Base-by-base conservation (phyloP, 2,797 vertebrate genomes). In the Bovichtus variegatus region DNA sequence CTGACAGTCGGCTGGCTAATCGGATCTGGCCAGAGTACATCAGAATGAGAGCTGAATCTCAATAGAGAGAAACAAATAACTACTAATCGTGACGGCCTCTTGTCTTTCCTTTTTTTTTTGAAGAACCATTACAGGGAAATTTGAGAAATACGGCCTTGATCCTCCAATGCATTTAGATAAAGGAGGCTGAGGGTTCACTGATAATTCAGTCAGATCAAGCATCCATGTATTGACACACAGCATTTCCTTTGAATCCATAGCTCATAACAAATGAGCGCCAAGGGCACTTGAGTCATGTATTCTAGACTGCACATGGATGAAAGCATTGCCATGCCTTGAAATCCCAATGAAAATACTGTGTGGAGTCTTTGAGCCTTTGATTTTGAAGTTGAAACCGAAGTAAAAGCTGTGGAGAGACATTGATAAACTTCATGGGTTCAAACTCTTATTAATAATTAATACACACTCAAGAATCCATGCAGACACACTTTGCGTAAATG, bases 31-130 rank as follows among this genome's bases (percentile, higher is more conserved):
- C 62, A 19, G 41, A 61, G 70, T 59, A 19, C 15, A 38, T 72
- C 63, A 60, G 63, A 73, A 62, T 79, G 51, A 71, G 57, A 72
- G 60, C 51, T 70, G 74, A 81, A 81, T 81, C 49, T 85, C 64
- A 77, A 82, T 83, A 41, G 43, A 58, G 50, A 63, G 59, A 78
- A 82, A 69, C 68, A 61, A 71, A 75, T 65, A 82, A 60, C 67
- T 36, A 49, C 21, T 58, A 73, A 79, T 78, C 64, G 85, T n/a
- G 50, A 59, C 55, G 83, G 43, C 43, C 63, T 73, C 44, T 58
- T 71, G 46, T 60, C 54, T 67, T 74, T 29, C 15, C 18, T 31
- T 23, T 25, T 53, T 12, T 40, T 64, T 60, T 27, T 59, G 40
- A 69, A 71, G 59, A 78, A 68, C 46, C 34, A 76, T 68, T 81